Evolutionary conservation across 2,888 invertebrate species (phyloP).

Genomic region (Carterocephalus palaemon): DNA sequence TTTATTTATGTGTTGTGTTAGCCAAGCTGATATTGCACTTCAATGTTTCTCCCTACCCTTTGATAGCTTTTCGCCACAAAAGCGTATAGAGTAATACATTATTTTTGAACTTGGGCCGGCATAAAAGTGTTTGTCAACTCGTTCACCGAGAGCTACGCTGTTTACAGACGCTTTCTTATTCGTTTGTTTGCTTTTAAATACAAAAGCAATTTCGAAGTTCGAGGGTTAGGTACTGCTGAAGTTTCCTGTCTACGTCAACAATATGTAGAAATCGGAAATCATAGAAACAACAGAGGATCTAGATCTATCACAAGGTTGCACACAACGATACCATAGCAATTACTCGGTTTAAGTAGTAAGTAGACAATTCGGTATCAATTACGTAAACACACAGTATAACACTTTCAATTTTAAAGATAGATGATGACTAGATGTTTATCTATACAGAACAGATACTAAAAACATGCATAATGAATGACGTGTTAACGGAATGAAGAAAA

Average conservation of each 20-base stretch:
- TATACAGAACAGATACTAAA: no score
- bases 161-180: background rate
- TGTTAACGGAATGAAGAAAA: no score
- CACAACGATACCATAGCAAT: no score
- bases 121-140: constrained; percentile 5
- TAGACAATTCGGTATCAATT: no score
- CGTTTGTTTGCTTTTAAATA: background rate
- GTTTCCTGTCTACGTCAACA: background rate
- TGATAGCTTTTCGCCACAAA: constrained; percentile 9
- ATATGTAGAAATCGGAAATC: constrained; percentile 1
- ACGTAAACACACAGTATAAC: no score
- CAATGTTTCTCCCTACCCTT: constrained; percentile 15
- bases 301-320: no score
- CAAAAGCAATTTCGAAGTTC: constrained; percentile 5
- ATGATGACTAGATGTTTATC: no score
- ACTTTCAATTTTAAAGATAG: no score
- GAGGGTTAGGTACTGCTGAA: background rate
- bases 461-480: no score
- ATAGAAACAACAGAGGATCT: constrained; percentile 1
- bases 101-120: background rate
- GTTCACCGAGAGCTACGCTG: background rate
- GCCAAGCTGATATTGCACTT: constrained; percentile 21
- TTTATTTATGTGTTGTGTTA: constrained; percentile 20
- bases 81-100: constrained; percentile 3
- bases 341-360: no score